Base-by-base conservation (phyloP, 2,888 invertebrate species). In the Papilio elwesi region DNA sequence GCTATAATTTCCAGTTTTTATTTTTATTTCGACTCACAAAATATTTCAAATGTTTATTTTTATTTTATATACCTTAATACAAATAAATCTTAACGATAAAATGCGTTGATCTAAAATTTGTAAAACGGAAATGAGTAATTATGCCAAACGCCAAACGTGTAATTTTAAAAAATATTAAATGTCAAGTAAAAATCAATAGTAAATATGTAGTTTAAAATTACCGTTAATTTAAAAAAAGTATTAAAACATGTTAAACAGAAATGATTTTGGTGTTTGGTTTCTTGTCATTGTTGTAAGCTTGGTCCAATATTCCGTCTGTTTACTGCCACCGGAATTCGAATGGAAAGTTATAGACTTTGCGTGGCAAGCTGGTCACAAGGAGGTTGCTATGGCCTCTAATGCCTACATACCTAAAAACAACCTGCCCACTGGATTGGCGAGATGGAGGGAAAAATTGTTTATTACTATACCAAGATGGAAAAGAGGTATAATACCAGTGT, bases 391-490 rank as follows among this genome's bases (percentile, higher is more conserved):
- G 15, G 83, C 87, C 10, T 88, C 87, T 12, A 95, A 94, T 48
- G 90, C 92, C 10, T 97, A 95, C 81, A 89, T 96, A 12, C 94
- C 94, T 0, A 92, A 92, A 74, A 95, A 96, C 84, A 96, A 96
- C 84, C 90, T 96, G 82, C 96, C 96, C 0, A 88, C 96, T 49
- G 96, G 96, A 13, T 79, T 97, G 75, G 96, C 95, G 74, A 93
- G 95, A 76, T 96, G 96, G 96, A 95, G 94, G 78, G 85, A 96
- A 83, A 96, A 95, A 92, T 85, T 95, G 71, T 96, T 95, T 81
- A 91, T 96, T 74, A 96, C 96, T 53, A 94, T 96, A 79, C 96
- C 96, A 77, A 92, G 95, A 80, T 95, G 95, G 95, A 95, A 95
- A 62, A 94, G 95, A 11, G 94, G 95, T 15, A 90, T 7, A 9